Evolutionary conservation across 2,113 vertebrate species (phyloP).

Genomic region (Propithecus coquereli): DNA sequence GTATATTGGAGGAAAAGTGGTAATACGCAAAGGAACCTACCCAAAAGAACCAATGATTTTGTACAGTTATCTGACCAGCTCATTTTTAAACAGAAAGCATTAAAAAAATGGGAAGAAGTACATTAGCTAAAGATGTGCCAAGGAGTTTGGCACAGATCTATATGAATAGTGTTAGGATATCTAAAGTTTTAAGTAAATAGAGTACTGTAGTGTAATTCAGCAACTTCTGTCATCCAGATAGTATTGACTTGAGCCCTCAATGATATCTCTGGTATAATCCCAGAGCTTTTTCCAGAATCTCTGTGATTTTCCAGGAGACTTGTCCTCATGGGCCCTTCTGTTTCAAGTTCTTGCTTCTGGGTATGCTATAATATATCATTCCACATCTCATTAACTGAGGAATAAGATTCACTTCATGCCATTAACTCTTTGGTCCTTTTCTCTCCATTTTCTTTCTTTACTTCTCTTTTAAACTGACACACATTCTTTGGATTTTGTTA

Average conservation of each 20-base stretch:
- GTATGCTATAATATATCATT: not conserved
- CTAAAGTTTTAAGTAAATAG: not conserved
- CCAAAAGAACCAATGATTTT: not conserved
- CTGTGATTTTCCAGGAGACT: not conserved
- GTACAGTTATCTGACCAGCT: not conserved
- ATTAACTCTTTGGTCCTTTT: not conserved
- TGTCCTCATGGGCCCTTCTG: not conserved
- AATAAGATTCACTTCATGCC: not conserved
- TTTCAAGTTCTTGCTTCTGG: not conserved
- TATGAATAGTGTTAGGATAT: not conserved
- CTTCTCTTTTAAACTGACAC: not conserved
- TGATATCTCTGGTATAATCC: not conserved
- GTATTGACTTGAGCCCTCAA: no score
- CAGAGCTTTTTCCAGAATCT: not conserved
- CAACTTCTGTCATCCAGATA: not conserved
- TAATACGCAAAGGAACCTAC: not conserved
- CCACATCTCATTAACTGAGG: not conserved
- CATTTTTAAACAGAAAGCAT: not conserved
- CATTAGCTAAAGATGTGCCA: not conserved
- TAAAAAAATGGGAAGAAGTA: not conserved
- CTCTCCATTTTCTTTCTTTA: not conserved
- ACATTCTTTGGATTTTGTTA: not conserved
- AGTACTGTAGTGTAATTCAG: not conserved
- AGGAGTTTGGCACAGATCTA: not conserved
- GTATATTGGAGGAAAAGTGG: not conserved